Base-by-base conservation (phyloP, 2,113 vertebrate species). In the Eudorcas thomsonii region DNA sequence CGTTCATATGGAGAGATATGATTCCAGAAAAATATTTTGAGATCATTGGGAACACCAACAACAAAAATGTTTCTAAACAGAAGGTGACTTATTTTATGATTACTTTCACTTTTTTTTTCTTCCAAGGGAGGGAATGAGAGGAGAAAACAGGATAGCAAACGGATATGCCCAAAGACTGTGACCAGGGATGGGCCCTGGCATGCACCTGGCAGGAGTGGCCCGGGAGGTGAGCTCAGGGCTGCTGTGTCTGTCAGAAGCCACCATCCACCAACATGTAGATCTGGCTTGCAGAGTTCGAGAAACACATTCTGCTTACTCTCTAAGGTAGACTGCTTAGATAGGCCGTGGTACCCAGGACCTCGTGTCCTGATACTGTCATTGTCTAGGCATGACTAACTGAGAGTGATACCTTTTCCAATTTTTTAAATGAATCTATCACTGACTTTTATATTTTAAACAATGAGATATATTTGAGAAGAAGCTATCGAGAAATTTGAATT, bases 1-100 rank as follows among this genome's bases (percentile, higher is more conserved):
- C 33, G 23, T 95, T 55, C 52, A 3, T 19, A 5, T 52, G 39
- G n/a, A 21, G 84, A 55, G 54, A n/a, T 90, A 77, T 85, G 54
- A 91, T 74, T 95, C 19, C 82, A 64, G n/a, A 83, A 94, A 82
- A 89, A 28, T 57, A 74, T 94, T 88, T 91, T 81, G 82, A 59
- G 74, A 86, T 45, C 82, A 52, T 33, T 33, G 25, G 57, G 89
- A 36, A 12, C n/a, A 85, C 74, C 14, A 92, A 28, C 57, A 60
- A 60, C 45, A 50, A 77, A 59, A 55, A 9, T 3, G 52, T 85
- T 62, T 80, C 36, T 64, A 67, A 87, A 78, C 36, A 93, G 81
- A 55, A 55, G 2, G 3, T 52, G 30, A 30, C 10, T 93, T 84
- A 33, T 6, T 84, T 92, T 84, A 78, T 88, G 30, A 25, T 71